phyloP scores from a whole-genome alignment of 2,888 invertebrate species.

The Octonoba sinensis region DNA sequence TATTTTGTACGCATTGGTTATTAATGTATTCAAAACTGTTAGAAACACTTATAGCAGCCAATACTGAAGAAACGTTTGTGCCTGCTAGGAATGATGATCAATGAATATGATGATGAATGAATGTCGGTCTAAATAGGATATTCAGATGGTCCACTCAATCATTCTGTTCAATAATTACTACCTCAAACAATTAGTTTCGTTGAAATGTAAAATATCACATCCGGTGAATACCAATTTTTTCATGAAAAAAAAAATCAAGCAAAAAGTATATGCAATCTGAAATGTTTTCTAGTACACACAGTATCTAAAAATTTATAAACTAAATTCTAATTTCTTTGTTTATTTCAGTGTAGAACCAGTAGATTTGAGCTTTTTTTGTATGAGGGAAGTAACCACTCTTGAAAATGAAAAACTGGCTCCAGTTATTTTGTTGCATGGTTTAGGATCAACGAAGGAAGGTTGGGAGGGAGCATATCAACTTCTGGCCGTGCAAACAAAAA shows the following conservation, averaged over 20 bases:
- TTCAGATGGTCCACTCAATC: too few relatives aligned
- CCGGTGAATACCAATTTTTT: not conserved
- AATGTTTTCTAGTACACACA: not conserved
- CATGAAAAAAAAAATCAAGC: not conserved
- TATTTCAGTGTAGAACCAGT: slow-evolving; percentile 9
- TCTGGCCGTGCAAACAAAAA: slow-evolving; percentile 18
- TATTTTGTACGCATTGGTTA: too few relatives aligned
- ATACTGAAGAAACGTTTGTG: too few relatives aligned
- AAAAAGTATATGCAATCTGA: not conserved
- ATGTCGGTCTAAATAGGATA: too few relatives aligned
- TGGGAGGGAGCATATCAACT: slow-evolving; percentile 21
- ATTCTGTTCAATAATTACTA: too few relatives aligned
- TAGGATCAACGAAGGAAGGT: not conserved
- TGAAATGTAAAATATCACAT: too few relatives aligned
- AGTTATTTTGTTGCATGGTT: slow-evolving; percentile 26
- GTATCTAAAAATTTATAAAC: not conserved
- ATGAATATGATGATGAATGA: too few relatives aligned
- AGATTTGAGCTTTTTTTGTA: slow-evolving; percentile 10
- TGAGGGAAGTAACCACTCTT: not conserved
- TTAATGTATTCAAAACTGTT: too few relatives aligned
- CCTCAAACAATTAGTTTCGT: too few relatives aligned
- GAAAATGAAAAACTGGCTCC: not conserved
- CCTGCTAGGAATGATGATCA: too few relatives aligned
- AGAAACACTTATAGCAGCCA: too few relatives aligned
- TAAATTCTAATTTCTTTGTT: not conserved